These are phyloP conservation scores for Galerucella pusilla DNA, from an alignment of 2,888 invertebrate species.

Conservation along the genomic window DNA sequence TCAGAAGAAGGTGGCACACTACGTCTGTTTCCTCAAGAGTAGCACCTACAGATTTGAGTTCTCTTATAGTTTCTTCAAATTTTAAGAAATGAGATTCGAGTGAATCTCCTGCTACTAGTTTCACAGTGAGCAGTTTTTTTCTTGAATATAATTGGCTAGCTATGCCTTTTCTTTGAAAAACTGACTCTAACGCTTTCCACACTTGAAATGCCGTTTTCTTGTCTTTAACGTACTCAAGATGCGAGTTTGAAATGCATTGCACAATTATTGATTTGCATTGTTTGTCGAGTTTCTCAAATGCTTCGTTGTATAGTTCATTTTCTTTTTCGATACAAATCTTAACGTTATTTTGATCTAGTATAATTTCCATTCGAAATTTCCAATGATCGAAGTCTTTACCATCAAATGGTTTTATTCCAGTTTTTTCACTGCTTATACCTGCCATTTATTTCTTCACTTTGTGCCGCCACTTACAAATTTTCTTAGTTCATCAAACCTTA, in stretches of 20 bases:
- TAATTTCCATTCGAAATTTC: no score
- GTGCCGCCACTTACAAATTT: no score
- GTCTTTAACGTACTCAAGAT: slow-evolving; percentile 50
- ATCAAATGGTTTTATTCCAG: no score
- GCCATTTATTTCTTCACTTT: no score
- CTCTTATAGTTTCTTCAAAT: slow-evolving; percentile 47
- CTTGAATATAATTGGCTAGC: slow-evolving; percentile 49
- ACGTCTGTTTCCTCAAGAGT: slow-evolving; percentile 47
- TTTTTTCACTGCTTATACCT: no score
- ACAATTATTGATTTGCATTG: slow-evolving; percentile 44
- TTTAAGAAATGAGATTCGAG: slow-evolving; percentile 47
- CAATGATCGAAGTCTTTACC: no score
- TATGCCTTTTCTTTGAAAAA: slow-evolving; percentile 49
- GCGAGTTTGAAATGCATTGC: slow-evolving; percentile 48
- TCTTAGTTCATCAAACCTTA: no score
- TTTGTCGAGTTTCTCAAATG: slow-evolving; percentile 42
- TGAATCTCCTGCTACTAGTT: slow-evolving; percentile 37
- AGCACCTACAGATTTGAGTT: slow-evolving; percentile 49
- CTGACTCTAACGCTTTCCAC: slow-evolving; percentile 48
- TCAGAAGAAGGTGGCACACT: slow-evolving; percentile 49
- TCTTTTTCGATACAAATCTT: no score
- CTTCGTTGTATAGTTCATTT: slow-evolving; percentile 1
- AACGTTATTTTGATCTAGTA: no score
- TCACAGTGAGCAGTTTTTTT: slow-evolving; percentile 49
- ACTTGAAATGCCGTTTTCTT: slow-evolving; percentile 48